These are phyloP conservation scores for Mya arenaria DNA, from an alignment of 1,140 invertebrate species.

Conservation along the genomic window DNA sequence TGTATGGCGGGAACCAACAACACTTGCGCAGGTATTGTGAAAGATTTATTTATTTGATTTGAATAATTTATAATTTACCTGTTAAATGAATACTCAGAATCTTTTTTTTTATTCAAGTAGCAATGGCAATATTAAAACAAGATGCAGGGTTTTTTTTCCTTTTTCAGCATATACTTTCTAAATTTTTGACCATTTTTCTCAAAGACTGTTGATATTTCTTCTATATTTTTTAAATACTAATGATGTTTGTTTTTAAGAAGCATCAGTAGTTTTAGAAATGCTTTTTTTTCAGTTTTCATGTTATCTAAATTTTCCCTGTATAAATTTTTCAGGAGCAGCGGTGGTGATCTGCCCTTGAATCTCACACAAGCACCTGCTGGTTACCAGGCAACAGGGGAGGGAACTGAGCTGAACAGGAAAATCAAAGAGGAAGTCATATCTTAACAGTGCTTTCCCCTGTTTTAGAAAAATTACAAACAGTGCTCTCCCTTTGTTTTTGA, in stretches of 20 bases:
- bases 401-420: conserved; percentile 2
- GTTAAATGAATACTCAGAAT: too few relatives aligned
- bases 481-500: too few relatives aligned
- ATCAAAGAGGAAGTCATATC: conserved; percentile 42
- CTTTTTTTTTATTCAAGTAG: too few relatives aligned
- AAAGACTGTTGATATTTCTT: background rate
- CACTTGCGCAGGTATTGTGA: conserved; percentile 26
- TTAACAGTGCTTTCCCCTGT: background rate
- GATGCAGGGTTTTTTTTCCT: background rate
- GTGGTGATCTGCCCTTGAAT: conserved; percentile 39
- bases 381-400: background rate
- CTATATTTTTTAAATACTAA: background rate
- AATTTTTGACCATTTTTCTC: background rate
- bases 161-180: background rate
- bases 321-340: conserved; percentile 23
- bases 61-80: too few relatives aligned
- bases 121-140: background rate
- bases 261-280: background rate
- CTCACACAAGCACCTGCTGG: conserved; percentile 7
- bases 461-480: background rate
- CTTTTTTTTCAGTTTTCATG: background rate
- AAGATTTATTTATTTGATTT: too few relatives aligned
- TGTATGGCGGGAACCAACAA: conserved; percentile 50
- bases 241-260: background rate
- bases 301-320: background rate